phyloP scores from a whole-genome alignment of 2,113 vertebrate species.

The Psilopogon haemacephalus region DNA sequence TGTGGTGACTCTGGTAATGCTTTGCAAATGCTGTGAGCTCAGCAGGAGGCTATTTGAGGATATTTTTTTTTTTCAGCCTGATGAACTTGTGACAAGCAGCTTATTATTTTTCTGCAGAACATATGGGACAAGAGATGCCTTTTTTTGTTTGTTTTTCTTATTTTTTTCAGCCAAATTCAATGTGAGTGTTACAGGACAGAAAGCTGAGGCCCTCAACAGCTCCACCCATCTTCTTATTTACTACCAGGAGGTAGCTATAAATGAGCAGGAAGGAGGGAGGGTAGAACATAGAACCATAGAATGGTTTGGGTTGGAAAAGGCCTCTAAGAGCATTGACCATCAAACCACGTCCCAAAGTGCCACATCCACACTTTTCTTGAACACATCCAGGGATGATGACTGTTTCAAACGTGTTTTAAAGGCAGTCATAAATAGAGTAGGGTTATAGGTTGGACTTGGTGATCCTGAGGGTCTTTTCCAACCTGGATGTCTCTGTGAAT shows the following conservation, averaged over 20 bases:
- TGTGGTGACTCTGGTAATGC: background rate
- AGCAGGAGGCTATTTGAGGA: background rate
- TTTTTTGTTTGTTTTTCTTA: background rate
- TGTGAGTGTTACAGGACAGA: background rate
- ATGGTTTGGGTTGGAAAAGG: no score
- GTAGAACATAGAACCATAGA: background rate
- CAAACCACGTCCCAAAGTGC: no score
- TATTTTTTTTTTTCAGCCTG: background rate
- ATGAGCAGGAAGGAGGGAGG: background rate
- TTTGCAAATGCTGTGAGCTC: conserved; percentile 44
- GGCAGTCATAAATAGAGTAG: background rate
- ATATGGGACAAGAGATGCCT: background rate
- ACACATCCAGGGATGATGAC: no score
- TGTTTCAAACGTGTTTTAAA: background rate
- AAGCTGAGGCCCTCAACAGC: background rate
- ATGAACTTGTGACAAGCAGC: background rate
- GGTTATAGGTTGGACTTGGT: no score
- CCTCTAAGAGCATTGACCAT: no score
- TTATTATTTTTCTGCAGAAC: background rate
- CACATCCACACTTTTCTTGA: no score
- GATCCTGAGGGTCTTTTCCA: no score
- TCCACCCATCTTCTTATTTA: conserved; percentile 16
- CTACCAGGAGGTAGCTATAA: background rate
- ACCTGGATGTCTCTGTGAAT: background rate
- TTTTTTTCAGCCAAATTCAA: conserved; percentile 9